Conservation (phyloP, 2,113 vertebrate species). For the Chaetorhynchus papuensis region DNA sequence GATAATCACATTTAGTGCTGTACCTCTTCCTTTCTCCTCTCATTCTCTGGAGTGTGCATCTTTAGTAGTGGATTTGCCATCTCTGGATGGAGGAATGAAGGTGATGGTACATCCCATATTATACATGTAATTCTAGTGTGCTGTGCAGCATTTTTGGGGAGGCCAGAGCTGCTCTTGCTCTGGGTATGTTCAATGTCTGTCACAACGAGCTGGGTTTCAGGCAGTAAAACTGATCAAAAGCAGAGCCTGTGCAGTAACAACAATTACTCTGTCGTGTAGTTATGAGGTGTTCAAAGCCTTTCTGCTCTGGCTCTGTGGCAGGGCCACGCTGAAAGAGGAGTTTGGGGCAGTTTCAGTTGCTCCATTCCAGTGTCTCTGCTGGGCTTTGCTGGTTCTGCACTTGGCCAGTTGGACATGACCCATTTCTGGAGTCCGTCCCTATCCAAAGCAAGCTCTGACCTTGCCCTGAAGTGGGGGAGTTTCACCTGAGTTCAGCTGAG, state of each 20-base stretch:
- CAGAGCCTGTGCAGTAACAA: conserved; percentile 17
- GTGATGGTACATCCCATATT: accelerated
- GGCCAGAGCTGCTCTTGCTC: neutral
- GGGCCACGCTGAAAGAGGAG: accelerated
- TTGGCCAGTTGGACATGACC: neutral
- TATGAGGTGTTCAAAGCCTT: conserved; percentile 43
- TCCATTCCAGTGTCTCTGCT: neutral
- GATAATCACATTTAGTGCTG: neutral
- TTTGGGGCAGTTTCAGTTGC: neutral
- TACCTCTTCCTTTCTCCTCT: neutral
- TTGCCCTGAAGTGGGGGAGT: neutral
- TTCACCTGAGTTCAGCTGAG: neutral
- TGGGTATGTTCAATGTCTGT: conserved; percentile 32
- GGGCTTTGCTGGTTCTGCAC: neutral
- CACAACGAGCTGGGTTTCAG: neutral
- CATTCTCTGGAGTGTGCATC: neutral
- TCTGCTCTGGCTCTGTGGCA: neutral
- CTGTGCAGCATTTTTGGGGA: neutral
- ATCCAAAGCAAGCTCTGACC: neutral
- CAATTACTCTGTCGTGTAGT: neutral
- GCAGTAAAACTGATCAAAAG: conserved; percentile 39
- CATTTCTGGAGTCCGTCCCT: accelerated
- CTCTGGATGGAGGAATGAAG: neutral
- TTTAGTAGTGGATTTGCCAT: neutral
- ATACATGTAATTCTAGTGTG: accelerated